Conservation (phyloP, 2,888 invertebrate genomes). For the Subacronicta megacephala region DNA sequence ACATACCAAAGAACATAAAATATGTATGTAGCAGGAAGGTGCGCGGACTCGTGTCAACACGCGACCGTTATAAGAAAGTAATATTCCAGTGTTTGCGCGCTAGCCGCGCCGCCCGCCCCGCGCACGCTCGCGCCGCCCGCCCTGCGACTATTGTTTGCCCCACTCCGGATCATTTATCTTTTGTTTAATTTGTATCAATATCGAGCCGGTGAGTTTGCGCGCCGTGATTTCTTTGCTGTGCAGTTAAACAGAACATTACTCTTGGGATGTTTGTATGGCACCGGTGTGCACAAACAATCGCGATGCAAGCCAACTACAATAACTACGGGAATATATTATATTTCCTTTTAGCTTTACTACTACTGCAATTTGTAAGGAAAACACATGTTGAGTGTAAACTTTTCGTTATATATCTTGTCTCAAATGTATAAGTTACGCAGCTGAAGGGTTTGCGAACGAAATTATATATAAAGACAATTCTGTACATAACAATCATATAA, state of each 20-base stretch:
- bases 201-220: conserved; percentile 5
- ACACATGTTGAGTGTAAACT: background rate
- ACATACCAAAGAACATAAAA: background rate
- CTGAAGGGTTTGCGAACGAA: too few relatives aligned
- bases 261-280: conserved; percentile 4
- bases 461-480: too few relatives aligned
- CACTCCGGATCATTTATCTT: conserved; percentile 31
- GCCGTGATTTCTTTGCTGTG: conserved; percentile 15
- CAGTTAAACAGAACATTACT: conserved; percentile 8
- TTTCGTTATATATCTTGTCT: too few relatives aligned
- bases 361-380: background rate
- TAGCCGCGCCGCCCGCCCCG: conserved; percentile 6
- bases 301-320: conserved; percentile 1
- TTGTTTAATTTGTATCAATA: conserved; percentile 36
- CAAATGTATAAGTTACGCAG: too few relatives aligned
- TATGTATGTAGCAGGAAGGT: conserved; percentile 15
- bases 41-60: conserved; percentile 21
- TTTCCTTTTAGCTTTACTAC: background rate
- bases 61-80: conserved; percentile 29
- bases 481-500: too few relatives aligned
- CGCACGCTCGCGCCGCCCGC: conserved; percentile 8
- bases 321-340: conserved; percentile 2
- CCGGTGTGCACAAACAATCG: conserved; percentile 4
- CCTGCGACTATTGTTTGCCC: conserved; percentile 28
- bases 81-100: conserved; percentile 31